Percentiles rank a stretch among this genome's conserved stretches.
These are phyloP conservation scores for Callyntrura guangdongensis DNA, from an alignment of 2,888 invertebrate genomes.

Conservation along the genomic window DNA sequence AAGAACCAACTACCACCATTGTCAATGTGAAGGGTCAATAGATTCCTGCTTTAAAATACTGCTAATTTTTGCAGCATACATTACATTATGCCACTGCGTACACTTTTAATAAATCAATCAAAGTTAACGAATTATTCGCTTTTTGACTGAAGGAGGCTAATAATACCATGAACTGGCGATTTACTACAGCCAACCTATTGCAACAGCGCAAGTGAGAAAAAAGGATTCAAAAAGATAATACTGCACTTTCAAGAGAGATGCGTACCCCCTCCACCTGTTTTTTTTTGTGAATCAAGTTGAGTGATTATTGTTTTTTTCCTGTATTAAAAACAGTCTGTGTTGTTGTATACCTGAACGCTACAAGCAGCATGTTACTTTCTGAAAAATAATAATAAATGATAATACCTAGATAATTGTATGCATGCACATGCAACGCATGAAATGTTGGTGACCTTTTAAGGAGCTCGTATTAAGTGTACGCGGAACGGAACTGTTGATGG, in stretches of 20 bases:
- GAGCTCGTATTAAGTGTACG: constrained; percentile 58
- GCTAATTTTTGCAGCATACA: constrained; percentile 15
- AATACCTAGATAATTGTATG: constrained; percentile 41
- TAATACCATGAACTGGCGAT: constrained; percentile 41
- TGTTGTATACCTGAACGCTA: neutral
- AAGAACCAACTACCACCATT: neutral
- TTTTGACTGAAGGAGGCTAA: constrained; percentile 71
- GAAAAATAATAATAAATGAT: constrained; percentile 22
- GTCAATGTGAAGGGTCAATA: constrained; percentile 54
- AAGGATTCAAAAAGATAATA: neutral
- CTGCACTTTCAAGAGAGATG: constrained; percentile 1
- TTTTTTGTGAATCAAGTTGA: constrained; percentile 22
- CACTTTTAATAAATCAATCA: constrained; percentile 71
- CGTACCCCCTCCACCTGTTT: constrained; percentile 29
- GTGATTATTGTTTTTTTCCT: constrained; percentile 30
- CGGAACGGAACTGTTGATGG: constrained; percentile 62
- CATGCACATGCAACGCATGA: constrained; percentile 33
- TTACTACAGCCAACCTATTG: neutral
- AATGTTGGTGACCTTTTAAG: constrained; percentile 72
- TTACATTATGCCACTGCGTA: constrained; percentile 62
- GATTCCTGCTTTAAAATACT: constrained; percentile 29
- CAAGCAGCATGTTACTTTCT: neutral
- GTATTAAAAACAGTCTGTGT: constrained; percentile 15
- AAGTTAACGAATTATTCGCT: constrained; percentile 29
- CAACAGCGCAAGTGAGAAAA: neutral